Conservation (phyloP, 2,797 vertebrate genomes). For the Ptychadena robeensis region DNA sequence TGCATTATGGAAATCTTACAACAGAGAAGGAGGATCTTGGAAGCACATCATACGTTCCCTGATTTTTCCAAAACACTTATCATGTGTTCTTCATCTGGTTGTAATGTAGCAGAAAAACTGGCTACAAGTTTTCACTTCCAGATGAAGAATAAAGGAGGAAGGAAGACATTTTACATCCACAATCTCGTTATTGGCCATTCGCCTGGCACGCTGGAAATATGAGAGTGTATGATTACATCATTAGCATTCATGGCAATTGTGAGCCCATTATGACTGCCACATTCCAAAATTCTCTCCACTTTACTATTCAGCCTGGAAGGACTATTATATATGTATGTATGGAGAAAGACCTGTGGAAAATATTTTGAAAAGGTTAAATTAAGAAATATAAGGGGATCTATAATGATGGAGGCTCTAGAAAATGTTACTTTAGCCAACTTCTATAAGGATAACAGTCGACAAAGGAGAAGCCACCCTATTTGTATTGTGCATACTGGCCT, state of each 20-base stretch:
- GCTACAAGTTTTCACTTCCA: constrained; percentile 44
- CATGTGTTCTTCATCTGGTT: constrained; percentile 52
- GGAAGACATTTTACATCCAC: constrained; percentile 27
- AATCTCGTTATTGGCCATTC: constrained; percentile 13
- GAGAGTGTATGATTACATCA: constrained; percentile 19
- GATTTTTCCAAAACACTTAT: constrained; percentile 41
- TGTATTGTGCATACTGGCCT: no score
- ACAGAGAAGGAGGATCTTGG: constrained; percentile 13
- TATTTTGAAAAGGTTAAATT: neutral
- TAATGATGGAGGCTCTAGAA: no score
- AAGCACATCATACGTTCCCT: constrained; percentile 18
- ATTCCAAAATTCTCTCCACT: neutral
- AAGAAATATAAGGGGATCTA: no score
- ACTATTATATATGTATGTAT: neutral
- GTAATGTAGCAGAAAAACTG: constrained; percentile 42
- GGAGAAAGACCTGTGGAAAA: neutral
- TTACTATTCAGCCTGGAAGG: neutral
- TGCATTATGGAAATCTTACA: neutral
- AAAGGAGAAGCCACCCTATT: no score
- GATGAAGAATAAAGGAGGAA: constrained; percentile 43
- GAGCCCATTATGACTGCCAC: neutral
- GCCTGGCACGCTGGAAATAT: constrained; percentile 10
- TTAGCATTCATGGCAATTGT: constrained; percentile 13
- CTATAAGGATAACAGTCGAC: no score
- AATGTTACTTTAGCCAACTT: no score